These are phyloP conservation scores for Petrocephalus sullivani DNA, from an alignment of 2,797 vertebrate species.

Conservation along the genomic window DNA sequence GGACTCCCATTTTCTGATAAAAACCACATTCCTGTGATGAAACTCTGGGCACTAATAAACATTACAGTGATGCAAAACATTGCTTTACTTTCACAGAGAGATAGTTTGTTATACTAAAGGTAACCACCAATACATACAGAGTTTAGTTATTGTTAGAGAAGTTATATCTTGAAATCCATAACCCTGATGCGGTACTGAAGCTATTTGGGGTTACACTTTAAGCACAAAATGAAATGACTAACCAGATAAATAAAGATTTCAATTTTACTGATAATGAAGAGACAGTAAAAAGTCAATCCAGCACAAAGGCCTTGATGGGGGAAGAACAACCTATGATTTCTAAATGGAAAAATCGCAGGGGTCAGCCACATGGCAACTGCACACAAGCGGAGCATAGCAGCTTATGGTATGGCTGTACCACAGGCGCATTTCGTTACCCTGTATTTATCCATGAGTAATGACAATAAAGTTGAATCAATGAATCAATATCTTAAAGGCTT, in stretches of 20 bases:
- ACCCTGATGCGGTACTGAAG: background rate
- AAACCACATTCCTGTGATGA: background rate
- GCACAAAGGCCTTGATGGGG: background rate
- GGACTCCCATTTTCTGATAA: background rate
- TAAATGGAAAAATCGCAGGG: background rate
- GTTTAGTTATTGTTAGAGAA: too few relatives aligned
- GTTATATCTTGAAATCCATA: too few relatives aligned
- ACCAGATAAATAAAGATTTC: background rate
- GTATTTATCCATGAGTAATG: too few relatives aligned
- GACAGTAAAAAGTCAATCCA: background rate
- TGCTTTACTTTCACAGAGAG: background rate
- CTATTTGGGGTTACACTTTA: background rate
- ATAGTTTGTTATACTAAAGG: background rate
- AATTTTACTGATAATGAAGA: background rate
- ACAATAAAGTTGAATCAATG: too few relatives aligned
- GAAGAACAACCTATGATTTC: background rate
- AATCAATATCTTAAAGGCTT: background rate
- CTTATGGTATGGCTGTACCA: background rate
- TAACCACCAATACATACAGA: too few relatives aligned
- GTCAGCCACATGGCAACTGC: background rate
- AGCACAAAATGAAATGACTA: background rate
- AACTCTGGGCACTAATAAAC: background rate
- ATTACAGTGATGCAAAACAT: background rate
- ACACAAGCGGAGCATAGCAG: background rate
- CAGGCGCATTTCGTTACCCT: background rate